Evolutionary conservation across 2,113 vertebrate genomes (phyloP), one percentile per base, ranked within the genome.

Genomic region (Micronycteris hirsuta): DNA sequence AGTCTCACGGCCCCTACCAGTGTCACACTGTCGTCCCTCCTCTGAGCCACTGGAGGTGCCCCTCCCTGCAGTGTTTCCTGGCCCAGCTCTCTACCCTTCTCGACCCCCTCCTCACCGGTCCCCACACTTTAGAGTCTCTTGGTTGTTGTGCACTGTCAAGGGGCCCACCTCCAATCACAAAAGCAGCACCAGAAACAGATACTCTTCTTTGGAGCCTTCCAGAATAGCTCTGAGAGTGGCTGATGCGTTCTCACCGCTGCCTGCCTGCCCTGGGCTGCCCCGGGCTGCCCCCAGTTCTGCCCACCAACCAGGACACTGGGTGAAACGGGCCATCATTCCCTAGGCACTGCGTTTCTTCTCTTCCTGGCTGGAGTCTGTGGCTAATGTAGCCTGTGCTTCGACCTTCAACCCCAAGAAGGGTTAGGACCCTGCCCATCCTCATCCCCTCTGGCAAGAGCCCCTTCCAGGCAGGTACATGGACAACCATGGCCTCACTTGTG

Each of bases 61-160:
- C 61, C 52, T 84, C 47, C 56, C 41, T 47, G 26, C 58, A 7
- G 15, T 31, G 5, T 67, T 77, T 26, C 63, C 70, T 6, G 52
- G 61, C 47, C 52, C 14, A 31, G 33, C 68, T 38, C 63, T 19
- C 0, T 2, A 7, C 12, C 70, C 13, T 7, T 49, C 71, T 56
- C 0, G 2, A 33, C 4, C 9, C 24, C 33, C 67, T 82, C 54
- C 15, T 73, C 58, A 31, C 73, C 33, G 4, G 10, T 47, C 45
- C 31, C 5, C 26, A 31, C 15, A 24, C 28, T 54, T 4, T 19
- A 15, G 65, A 67, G 43, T 49, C 54, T 47, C 26, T 17, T 11
- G 7, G 0, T n/a, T 41, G 15, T 26, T 74, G 47, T 26, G 26
- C 38, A 13, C 9, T 36, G 36, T 47, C 7, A 0, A 11, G 11